Evolutionary conservation across 30 jellyfish, hydroid and myxozoan species (phyloP).

Genomic region (Turritopsis dohrnii): DNA sequence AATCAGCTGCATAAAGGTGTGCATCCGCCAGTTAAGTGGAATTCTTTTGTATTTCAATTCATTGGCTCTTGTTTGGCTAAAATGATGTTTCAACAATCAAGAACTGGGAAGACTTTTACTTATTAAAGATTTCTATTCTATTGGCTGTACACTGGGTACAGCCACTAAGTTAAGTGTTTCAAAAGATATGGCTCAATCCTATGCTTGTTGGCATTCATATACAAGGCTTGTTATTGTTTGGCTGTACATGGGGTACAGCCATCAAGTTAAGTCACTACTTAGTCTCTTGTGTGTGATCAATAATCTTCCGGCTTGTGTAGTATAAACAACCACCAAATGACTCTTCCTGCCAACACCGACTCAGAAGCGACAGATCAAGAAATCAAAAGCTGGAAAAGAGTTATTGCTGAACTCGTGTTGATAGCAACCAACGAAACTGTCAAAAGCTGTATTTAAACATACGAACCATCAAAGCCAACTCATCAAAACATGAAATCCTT

Average conservation of each 20-base stretch:
- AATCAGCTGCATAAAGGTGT: too few species aligned
- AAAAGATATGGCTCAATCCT: not conserved
- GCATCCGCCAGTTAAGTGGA: too few species aligned
- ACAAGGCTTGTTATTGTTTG: not conserved
- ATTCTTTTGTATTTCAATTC: too few species aligned
- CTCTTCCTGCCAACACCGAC: not conserved
- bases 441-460: not conserved
- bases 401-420: too few species aligned
- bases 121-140: too few species aligned
- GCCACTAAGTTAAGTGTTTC: not conserved
- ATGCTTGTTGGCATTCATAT: not conserved
- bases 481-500: not conserved
- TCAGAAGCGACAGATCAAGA: not conserved
- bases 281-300: too few species aligned
- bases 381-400: not conserved
- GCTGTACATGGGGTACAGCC: constrained; percentile 7
- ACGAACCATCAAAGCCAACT: not conserved
- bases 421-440: not conserved
- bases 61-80: too few species aligned
- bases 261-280: not conserved
- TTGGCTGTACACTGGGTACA: too few species aligned
- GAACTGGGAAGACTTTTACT: too few species aligned
- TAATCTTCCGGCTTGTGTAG: not conserved
- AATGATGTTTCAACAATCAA: too few species aligned
- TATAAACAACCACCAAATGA: not conserved